Evolutionary conservation across 1,140 invertebrate genomes (phyloP), one percentile per base, ranked within the genome.

Genomic region (Drosophila micromelanica): DNA sequence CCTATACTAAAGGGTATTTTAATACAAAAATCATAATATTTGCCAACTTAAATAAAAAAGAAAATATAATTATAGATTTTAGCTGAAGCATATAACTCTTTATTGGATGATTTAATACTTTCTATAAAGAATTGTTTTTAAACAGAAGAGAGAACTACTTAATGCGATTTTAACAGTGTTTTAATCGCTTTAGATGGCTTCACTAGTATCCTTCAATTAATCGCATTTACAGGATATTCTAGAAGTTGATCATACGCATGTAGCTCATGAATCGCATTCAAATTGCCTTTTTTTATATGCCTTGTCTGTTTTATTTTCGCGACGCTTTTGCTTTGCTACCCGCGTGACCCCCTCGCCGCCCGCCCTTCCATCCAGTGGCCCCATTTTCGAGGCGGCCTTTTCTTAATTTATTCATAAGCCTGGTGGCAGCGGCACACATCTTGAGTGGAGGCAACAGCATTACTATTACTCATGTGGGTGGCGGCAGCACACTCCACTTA

Each of bases 321-420:
- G 59, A 62, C 57, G 43, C 64, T 57, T 60, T 61, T 37, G 42
- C 35, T 27, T 38, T n/a, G 15, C 20, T 27, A 9, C 35, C 38
- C 15, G 13, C 15, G 6, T 32, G 12, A 0, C 40, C 27, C 12
- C 23, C 20, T 13, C 9, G n/a, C 9, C 12, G 2, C 13, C 5
- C 12, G 27, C 20, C 9, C 37, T 37, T 15, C 15, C 32, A 43
- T 15, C 15, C 32, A 43, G 15, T 69, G 75, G 62, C 71, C 78
- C 67, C 67, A 54, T 78, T 81, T 81, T 38, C 52, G 40, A 32
- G 48, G 55, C 13, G 35, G 60, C 60, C 46, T 69, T 70, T 69
- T 89, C 78, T 87, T 87, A 87, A 87, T 87, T 89, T 87, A 87
- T 87, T 87, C 82, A 87, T 87, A 87, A 87, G 82, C 82, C 84